phyloP scores from a whole-genome alignment of 2,113 vertebrate genomes.

The Trichechus manatus region DNA sequence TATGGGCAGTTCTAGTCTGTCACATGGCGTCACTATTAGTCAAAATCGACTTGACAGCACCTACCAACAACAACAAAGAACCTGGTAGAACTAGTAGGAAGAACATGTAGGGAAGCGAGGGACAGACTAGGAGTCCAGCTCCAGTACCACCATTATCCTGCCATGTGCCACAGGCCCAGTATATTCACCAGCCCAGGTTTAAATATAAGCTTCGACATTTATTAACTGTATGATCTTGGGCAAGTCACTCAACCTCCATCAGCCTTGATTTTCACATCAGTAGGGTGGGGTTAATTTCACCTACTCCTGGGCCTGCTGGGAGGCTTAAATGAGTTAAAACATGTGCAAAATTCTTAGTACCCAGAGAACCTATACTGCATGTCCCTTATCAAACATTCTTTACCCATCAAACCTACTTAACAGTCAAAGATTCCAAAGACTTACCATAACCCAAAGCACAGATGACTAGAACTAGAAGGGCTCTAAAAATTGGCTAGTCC shows the following conservation, averaged over 20 bases:
- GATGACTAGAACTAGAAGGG: neutral
- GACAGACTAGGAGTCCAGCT: neutral
- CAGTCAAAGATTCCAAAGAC: neutral
- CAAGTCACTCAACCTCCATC: neutral
- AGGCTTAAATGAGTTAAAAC: neutral
- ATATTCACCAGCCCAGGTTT: neutral
- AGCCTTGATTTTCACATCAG: neutral
- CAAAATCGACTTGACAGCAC: neutral
- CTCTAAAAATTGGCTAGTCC: neutral
- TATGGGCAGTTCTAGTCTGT: neutral
- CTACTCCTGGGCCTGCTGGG: neutral
- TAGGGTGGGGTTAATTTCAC: neutral
- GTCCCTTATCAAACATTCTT: neutral
- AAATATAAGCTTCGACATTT: neutral
- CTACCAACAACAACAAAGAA: neutral
- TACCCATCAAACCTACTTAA: neutral
- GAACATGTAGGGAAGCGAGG: neutral
- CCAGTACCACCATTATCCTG: accelerated
- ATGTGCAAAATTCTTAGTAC: neutral
- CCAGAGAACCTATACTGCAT: neutral
- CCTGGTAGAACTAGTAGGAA: neutral
- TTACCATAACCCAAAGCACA: neutral
- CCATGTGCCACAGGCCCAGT: accelerated
- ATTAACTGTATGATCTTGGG: neutral
- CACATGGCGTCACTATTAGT: neutral